Conservation (phyloP, 2,888 invertebrate genomes). For the Drosophila helvetica region DNA sequence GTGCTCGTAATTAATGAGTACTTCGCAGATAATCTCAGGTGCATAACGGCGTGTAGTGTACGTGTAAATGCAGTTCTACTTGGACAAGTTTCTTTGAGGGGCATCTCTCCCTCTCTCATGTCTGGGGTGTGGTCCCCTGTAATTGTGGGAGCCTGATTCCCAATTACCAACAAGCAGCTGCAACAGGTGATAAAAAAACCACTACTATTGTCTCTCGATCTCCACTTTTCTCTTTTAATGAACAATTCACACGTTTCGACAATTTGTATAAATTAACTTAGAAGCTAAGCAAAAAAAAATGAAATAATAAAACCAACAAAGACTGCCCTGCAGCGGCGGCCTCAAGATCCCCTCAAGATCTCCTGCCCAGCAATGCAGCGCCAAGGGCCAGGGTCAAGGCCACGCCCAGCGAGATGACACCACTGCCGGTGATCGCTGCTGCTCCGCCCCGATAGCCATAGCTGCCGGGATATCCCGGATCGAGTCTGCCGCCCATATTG, state of each 20-base stretch:
- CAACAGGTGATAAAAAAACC: background rate
- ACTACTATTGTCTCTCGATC: background rate
- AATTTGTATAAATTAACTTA: constrained; percentile 69
- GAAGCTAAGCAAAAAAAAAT: constrained; percentile 43
- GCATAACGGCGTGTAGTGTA: background rate
- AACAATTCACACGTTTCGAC: constrained; percentile 52
- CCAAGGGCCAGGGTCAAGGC: constrained; percentile 37
- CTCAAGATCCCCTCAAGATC: constrained; percentile 26
- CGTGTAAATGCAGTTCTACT: background rate
- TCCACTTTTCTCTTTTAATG: constrained; percentile 22
- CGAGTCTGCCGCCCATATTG: constrained; percentile 3
- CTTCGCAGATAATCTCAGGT: background rate
- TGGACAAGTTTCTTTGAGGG: background rate
- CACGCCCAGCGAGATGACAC: constrained; percentile 29
- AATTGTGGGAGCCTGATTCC: background rate
- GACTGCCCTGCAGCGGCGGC: too few species aligned
- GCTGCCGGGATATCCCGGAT: constrained; percentile 31
- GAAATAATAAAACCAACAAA: constrained; percentile 7
- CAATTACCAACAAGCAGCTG: background rate
- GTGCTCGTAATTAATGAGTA: background rate
- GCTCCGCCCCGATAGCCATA: constrained; percentile 28
- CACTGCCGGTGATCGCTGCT: background rate
- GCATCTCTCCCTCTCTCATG: too few species aligned
- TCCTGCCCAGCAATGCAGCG: constrained; percentile 13
- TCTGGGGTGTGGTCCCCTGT: background rate